Base-by-base conservation (phyloP, 2,888 invertebrate species). In the Cheilosia urbana region DNA sequence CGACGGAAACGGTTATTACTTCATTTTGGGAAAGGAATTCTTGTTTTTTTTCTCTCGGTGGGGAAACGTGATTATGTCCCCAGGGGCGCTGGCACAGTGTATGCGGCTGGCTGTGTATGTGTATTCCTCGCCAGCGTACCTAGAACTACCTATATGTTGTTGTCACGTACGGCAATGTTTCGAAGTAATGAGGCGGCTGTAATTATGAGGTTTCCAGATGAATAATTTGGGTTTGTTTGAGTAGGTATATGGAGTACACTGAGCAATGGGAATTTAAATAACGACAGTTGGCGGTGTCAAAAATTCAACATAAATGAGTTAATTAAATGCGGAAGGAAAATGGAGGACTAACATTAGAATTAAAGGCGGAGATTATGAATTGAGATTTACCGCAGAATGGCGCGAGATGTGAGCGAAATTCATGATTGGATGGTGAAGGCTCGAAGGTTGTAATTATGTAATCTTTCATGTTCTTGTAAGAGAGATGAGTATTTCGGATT, bases 1-100 rank as follows among this genome's bases (percentile, higher is more conserved):
- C 77, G 85, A 81, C 85, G 77, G 72, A 68, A 77, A 85, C 81
- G 81, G 76, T 81, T 85, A 85, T 81, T 85, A 81, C 81, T 85
- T 85, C 76, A 85, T 81, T 81, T 68, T 63, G 66, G 58, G 49
- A 9, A 30, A 34, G 62, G 58, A 69, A 55, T 75, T 71, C 45
- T 24, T 58, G 45, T 24, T 15, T 55, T 34, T 60, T 42, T 53
- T 24, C 9, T n/a, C 1, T 34, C 34, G 34, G 40, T 55, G 34
- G 30, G 17, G 21, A 65, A 66, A 85, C 80, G 84, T 85, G 84
- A 80, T 80, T 85, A 76, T 68, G 71, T 42, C 76, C 57, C 15
- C 15, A 49, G 58, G 78, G 63, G 19, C 37, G 15, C 30, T 24
- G 30, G 45, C 19, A 45, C 17, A 2, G 55, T 42, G 4, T 4